Conservation (phyloP, 1,140 invertebrate genomes). For the Nasonia vitripennis region DNA sequence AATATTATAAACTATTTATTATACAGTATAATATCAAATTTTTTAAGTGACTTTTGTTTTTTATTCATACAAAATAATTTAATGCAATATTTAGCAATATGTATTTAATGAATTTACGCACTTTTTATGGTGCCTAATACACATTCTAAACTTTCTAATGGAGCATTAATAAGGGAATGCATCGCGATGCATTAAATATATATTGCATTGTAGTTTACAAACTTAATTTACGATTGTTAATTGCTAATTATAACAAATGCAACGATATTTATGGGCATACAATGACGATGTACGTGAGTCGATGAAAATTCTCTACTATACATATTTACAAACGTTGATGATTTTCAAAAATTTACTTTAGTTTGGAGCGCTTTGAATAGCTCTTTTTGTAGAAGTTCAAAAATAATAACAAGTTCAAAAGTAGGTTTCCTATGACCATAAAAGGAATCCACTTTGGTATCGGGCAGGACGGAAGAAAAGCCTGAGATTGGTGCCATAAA, state of each 20-base stretch:
- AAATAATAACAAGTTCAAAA: constrained; percentile 51
- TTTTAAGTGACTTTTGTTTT: too few species aligned
- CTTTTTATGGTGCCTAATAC: too few species aligned
- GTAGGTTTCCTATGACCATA: constrained; percentile 33
- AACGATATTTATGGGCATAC: not conserved
- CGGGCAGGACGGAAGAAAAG: constrained; percentile 40
- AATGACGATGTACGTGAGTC: not conserved
- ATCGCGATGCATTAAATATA: not conserved
- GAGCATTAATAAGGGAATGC: too few species aligned
- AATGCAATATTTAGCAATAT: not conserved
- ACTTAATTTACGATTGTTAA: not conserved
- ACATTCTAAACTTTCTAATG: too few species aligned
- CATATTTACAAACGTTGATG: constrained; percentile 36
- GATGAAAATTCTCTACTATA: constrained; percentile 29
- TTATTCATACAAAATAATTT: too few species aligned
- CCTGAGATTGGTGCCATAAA: constrained; percentile 76
- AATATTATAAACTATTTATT: too few species aligned
- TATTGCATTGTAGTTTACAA: constrained; percentile 9
- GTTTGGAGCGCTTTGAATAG: constrained; percentile 49
- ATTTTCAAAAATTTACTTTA: constrained; percentile 2
- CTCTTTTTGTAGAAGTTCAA: constrained; percentile 52
- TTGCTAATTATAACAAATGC: not conserved
- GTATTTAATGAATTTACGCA: not conserved
- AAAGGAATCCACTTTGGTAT: constrained; percentile 33
- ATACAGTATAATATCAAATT: too few species aligned